Evolutionary conservation across 1,140 invertebrate species (phyloP).

Genomic region (Stegodyphus dumicola): DNA sequence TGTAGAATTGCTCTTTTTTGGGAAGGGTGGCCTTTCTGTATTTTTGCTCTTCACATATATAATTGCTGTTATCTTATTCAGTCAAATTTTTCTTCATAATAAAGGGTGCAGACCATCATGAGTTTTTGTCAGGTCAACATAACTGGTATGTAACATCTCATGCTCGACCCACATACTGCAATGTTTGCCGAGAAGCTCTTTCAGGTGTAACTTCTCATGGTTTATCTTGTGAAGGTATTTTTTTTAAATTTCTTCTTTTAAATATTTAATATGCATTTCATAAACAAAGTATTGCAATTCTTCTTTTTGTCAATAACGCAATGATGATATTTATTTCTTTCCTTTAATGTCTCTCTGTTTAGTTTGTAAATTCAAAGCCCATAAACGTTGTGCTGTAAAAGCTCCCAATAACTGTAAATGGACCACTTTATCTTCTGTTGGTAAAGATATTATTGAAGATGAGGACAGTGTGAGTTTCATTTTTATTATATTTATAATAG

Average conservation of each 20-base stretch:
- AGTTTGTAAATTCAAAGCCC: constrained; percentile 96
- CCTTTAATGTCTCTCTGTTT: constrained; percentile 16
- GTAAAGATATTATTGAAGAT: constrained; percentile 93
- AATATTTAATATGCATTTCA: no score
- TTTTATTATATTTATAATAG: no score
- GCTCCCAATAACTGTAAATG: constrained; percentile 96
- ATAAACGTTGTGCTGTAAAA: constrained; percentile 91
- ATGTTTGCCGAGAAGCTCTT: constrained; percentile 92
- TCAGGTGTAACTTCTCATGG: constrained; percentile 92
- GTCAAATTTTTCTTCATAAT: not conserved
- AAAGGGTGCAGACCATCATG: constrained; percentile 73
- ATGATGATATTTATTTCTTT: not conserved
- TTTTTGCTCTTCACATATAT: no score
- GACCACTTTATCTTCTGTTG: constrained; percentile 92
- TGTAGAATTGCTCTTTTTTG: no score
- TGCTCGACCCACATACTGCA: constrained; percentile 95
- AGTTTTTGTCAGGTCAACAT: constrained; percentile 88
- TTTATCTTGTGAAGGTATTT: constrained; percentile 84
- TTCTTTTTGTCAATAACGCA: no score
- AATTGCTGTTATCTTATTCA: no score
- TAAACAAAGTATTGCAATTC: no score
- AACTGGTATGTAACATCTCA: constrained; percentile 94
- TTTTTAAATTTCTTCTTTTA: not conserved
- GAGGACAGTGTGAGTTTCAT: constrained; percentile 81
- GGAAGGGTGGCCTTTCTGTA: no score